Conservation (phyloP, 2,113 vertebrate species). For the Isichthys henryi region DNA sequence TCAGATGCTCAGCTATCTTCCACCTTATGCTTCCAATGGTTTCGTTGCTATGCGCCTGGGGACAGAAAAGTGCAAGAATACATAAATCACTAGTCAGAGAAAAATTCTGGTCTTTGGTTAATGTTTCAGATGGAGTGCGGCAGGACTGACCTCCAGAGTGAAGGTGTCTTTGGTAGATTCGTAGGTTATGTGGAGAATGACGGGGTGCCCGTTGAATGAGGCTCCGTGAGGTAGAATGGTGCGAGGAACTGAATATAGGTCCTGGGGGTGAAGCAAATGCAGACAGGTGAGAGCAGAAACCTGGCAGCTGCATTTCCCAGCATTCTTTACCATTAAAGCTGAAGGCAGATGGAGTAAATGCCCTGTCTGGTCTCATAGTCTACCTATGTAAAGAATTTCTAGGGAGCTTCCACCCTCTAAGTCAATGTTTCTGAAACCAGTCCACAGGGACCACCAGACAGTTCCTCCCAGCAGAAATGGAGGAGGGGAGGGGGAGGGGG, state of each 20-base stretch:
- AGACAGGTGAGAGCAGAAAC: neutral
- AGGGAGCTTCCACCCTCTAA: neutral
- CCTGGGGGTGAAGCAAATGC: conserved; percentile 53
- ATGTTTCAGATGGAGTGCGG: neutral
- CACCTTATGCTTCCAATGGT: conserved; percentile 90
- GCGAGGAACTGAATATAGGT: conserved; percentile 92
- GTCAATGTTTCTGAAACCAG: neutral
- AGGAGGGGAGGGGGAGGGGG: no score
- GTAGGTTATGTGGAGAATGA: conserved; percentile 88
- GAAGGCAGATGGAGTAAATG: no score
- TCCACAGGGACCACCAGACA: neutral
- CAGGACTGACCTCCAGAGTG: conserved; percentile 77
- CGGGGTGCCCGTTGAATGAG: conserved; percentile 92
- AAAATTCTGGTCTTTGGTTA: neutral
- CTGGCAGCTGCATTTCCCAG: neutral
- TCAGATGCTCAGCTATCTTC: conserved; percentile 95
- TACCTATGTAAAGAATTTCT: no score
- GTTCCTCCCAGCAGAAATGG: neutral
- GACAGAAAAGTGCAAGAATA: neutral
- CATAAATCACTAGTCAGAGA: neutral
- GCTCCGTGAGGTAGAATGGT: conserved; percentile 99
- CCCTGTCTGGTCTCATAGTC: no score
- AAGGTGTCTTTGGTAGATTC: conserved; percentile 99
- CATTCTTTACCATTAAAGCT: neutral
- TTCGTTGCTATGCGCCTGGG: conserved; percentile 95